Evolutionary conservation across 1,140 invertebrate genomes (phyloP).

Genomic region (Sinella curviseta): DNA sequence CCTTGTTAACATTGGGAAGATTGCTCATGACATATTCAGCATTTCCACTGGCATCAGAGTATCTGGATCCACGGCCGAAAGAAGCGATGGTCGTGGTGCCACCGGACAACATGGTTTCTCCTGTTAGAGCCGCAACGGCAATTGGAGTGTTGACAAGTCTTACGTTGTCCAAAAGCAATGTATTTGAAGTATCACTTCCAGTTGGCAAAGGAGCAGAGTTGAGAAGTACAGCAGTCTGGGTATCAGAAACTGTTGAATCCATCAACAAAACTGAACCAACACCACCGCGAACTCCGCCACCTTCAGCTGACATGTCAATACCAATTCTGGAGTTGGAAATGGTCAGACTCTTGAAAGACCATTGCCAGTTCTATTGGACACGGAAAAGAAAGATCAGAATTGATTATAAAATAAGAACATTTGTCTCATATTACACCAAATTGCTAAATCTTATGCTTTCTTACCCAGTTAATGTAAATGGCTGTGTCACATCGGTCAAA

Average conservation of each 20-base stretch:
- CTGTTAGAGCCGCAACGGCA: constrained; percentile 21
- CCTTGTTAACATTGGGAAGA: constrained; percentile 19
- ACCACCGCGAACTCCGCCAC: constrained; percentile 3
- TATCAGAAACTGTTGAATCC: constrained; percentile 40
- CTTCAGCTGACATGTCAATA: constrained; percentile 39
- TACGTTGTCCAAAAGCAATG: constrained; percentile 45
- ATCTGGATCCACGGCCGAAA: constrained; percentile 43
- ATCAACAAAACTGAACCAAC: constrained; percentile 41
- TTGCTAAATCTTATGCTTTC: constrained; percentile 1
- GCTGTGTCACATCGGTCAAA: constrained; percentile 40
- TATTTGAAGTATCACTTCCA: constrained; percentile 32
- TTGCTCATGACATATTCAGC: background rate
- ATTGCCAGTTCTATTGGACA: constrained; percentile 43
- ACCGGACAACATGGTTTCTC: constrained; percentile 20
- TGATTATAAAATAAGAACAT: background rate
- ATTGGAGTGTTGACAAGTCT: constrained; percentile 20
- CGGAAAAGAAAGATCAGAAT: constrained; percentile 11
- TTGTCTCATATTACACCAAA: constrained; percentile 5
- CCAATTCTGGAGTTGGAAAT: constrained; percentile 30
- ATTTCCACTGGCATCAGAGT: constrained; percentile 32
- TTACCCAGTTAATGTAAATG: constrained; percentile 48
- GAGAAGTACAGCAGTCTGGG: constrained; percentile 33
- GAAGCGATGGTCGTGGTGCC: constrained; percentile 29
- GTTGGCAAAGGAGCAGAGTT: background rate
- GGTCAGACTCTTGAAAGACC: constrained; percentile 41